Base-by-base conservation (phyloP, 2,113 vertebrate species). In the Hylia prasina region DNA sequence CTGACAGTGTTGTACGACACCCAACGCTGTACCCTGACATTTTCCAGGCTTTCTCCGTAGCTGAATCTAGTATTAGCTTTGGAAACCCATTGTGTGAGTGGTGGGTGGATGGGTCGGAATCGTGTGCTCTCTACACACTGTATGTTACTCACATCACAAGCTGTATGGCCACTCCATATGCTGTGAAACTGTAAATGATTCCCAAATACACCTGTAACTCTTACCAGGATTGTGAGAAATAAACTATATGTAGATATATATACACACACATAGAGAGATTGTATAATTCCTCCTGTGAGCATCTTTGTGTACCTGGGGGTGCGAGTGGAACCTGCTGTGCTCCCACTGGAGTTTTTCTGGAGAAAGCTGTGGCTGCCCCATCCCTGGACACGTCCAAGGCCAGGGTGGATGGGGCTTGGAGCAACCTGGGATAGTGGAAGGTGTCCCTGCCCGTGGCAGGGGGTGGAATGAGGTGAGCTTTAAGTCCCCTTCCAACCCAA, bases 31-130 rank as follows among this genome's bases (percentile, higher is more conserved):
- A 89, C 95, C 96, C 96, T 95, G 45, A 91, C 97, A 97, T 97
- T 95, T 94, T 96, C 93, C 90, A 97, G 94, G 96, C 97, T 97
- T 97, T 96, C 96, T 95, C 88, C 7, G 69, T 97, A 96, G 96
- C 96, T 95, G 95, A 97, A 97, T 97, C 96, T 97, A 96, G 97
- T 97, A 96, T 97, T 97, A 96, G 97, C 97, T 97, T 97, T 92
- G 94, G 91, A 96, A 96, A 97, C 96, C 95, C 95, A 97, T 97
- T 97, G 97, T 97, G 86, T 96, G 97, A 94, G 89, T 97, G 97
- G 94, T 87, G 96, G 96, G 90, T 93, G 95, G 95, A 92, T 96
- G 96, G 96, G 94, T 92, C 13, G 92, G 96, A 90, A 96, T 90
- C 30, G 93, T 97, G 96, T 97, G 95, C 96, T 96, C 95, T 97